Base-by-base conservation (phyloP, 2,888 invertebrate species). In the Euclidia mi region DNA sequence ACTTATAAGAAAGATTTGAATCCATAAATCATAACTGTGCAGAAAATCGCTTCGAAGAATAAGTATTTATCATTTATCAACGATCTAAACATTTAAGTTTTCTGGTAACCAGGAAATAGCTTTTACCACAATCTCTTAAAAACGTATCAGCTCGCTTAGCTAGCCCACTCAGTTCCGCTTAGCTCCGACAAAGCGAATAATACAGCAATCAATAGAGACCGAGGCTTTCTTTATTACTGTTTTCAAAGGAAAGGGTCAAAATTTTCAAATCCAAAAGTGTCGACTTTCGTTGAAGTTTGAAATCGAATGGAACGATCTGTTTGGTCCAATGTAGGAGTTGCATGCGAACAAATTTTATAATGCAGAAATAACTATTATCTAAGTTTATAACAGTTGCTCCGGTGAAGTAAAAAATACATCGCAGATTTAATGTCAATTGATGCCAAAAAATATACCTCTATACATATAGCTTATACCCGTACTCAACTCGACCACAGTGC, bases 191-290 rank as follows among this genome's bases (percentile, higher is more conserved):
- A 44, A 57, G 43, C 18, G 42, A 47, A 45, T 52, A 58, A 61
- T 48, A 53, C 49, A 65, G 56, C 51, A 49, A 60, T 70, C 57
- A 70, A 53, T 63, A 40, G 31, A 29, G 6, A 18, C 44, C 37
- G 31, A 50, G 42, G 46, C 34, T 35, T 50, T 55, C 63, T 72
- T 56, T 60, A 65, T 61, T 50, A 62, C 55, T 48, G 35, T 38
- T 44, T 18, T 44, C 37, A 38, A 38, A 40, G 42, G 29, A 75
- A 74, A 60, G 73, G 73, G 74, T 71, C 76, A 70, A 58, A 60
- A 40, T 61, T 69, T 47, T 63, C 70, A 55, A 69, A 60, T 61
- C 56, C 40, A 55, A 76, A 74, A 76, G 66, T 69, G 69, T 60
- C 66, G 67, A 69, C 56, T 72, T 65, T 63, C 40, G 60, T 52